Conservation (phyloP, 2,888 invertebrate genomes). For the Strigamia maritima region DNA sequence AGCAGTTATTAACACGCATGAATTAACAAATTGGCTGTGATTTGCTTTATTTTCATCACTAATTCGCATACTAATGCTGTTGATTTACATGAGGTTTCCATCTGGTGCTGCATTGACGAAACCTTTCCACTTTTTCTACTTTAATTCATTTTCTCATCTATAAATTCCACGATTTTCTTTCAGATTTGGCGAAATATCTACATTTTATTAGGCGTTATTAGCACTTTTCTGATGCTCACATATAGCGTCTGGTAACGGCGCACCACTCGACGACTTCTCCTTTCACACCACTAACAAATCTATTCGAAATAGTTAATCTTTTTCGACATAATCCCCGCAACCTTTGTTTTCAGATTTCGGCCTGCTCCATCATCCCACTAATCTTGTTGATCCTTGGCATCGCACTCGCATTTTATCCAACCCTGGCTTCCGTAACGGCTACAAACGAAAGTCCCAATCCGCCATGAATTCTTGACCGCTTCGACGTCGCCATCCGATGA, state of each 20-base stretch:
- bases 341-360: conserved; percentile 43
- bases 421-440: conserved; percentile 51
- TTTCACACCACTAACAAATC: not conserved
- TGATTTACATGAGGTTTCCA: too few species aligned
- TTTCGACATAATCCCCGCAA: conserved; percentile 31
- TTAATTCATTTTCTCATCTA: not conserved
- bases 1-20: not conserved
- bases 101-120: not conserved
- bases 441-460: conserved; percentile 45
- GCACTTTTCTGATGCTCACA: conserved; percentile 9
- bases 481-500: not conserved
- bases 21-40: not conserved
- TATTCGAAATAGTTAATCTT: not conserved
- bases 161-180: conserved; percentile 22
- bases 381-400: conserved; percentile 37
- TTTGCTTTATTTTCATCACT: too few species aligned
- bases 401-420: conserved; percentile 44
- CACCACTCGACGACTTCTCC: not conserved
- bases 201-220: conserved; percentile 30
- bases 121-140: not conserved
- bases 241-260: conserved; percentile 16
- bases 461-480: conserved; percentile 21
- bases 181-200: conserved; percentile 39
- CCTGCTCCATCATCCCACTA: conserved; percentile 40
- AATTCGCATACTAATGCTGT: too few species aligned